Base-by-base conservation (phyloP, 2,888 invertebrate genomes). In the Nemotelus nigrinus region DNA sequence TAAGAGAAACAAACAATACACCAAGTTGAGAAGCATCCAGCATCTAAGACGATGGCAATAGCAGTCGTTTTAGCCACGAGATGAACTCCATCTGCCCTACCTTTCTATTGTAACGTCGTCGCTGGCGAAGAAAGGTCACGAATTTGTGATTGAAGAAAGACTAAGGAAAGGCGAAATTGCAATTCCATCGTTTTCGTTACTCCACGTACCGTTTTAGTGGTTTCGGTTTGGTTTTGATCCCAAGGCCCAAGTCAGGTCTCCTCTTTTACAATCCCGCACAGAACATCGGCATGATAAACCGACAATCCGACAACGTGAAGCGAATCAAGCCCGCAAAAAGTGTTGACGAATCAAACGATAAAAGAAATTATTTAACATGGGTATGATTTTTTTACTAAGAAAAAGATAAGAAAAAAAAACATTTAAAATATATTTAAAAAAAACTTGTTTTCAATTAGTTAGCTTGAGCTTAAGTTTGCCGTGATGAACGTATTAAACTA, bases 151-250 rank as follows among this genome's bases (percentile, higher is more conserved):
- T 65, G 65, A 65, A 41, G 3, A 47, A 0, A 45, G 65, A 45
- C 65, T 25, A 65, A 41, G 47, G 45, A 65, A 43, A 65, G 65
- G 65, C 43, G 47, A 45, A 43, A 65, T 45, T 65, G 65, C 65
- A 65, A 65, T 65, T 44, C 47, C 65, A 47, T 47, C 65, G 65
- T 65, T 65, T 65, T 65, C 45, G 65, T 65, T 65, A 65, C 65
- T 65, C 65, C 65, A 65, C 65, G 65, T 65, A 65, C 65, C 65
- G 65, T 65, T 65, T 65, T 45, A n/a, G 65, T 65, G 65, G 65
- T 65, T 65, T 65, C 65, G 47, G 65, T 65, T 47, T 47, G 65
- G 45, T 65, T 65, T 65, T 44, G 44, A 47, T 45, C 47, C 65
- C 65, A 65, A n/a, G 65, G 25, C 25, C 25, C 25, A 25, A 25